Conservation (phyloP, 2,888 invertebrate genomes). For the Lobophora halterata region DNA sequence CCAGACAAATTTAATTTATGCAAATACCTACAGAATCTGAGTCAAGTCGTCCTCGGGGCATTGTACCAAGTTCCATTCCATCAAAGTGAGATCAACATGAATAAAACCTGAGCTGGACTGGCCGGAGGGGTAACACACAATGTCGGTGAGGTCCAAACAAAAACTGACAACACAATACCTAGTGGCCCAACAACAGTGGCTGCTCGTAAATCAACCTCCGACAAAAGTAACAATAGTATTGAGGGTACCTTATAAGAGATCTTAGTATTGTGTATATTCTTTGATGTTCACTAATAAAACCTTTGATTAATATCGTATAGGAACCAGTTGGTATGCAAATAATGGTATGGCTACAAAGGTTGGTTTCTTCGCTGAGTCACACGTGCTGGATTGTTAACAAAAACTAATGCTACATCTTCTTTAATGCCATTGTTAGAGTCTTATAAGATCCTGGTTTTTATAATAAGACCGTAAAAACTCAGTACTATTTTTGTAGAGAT, state of each 20-base stretch:
- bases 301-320: constrained; percentile 81
- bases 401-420: constrained; percentile 70
- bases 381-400: constrained; percentile 71
- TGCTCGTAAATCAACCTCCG: constrained; percentile 79
- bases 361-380: constrained; percentile 67
- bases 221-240: constrained; percentile 80
- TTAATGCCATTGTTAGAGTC: constrained; percentile 64
- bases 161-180: constrained; percentile 78
- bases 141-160: constrained; percentile 78
- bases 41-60: constrained; percentile 52
- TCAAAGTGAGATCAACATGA: constrained; percentile 73
- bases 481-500: not conserved
- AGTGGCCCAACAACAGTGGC: constrained; percentile 78
- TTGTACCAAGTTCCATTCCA: constrained; percentile 64
- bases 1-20: constrained; percentile 33
- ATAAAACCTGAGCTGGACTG: constrained; percentile 75
- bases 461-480: constrained; percentile 4
- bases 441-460: constrained; percentile 42
- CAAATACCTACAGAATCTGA: constrained; percentile 47
- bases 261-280: constrained; percentile 78
- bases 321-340: constrained; percentile 80
- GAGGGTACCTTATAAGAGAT: constrained; percentile 81
- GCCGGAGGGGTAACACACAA: constrained; percentile 76
- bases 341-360: constrained; percentile 62
- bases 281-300: constrained; percentile 81